Conservation (phyloP, 2,888 invertebrate species). For the Adineta ricciae region DNA sequence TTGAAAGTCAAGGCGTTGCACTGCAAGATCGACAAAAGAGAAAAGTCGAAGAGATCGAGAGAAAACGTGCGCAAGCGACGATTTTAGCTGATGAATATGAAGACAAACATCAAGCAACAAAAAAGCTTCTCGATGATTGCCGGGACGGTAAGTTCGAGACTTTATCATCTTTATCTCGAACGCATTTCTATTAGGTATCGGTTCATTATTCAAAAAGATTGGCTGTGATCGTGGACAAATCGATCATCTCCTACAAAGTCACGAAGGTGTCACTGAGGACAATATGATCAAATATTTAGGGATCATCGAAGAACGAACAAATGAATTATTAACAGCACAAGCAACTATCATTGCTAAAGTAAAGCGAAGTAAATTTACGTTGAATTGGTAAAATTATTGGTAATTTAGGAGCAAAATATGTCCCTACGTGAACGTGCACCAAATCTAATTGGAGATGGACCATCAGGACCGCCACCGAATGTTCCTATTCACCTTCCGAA, state of each 20-base stretch:
- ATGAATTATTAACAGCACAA: constrained; percentile 55
- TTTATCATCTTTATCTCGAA: too few species aligned
- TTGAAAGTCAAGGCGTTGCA: constrained; percentile 41
- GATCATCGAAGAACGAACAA: constrained; percentile 66
- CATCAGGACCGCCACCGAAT: background rate
- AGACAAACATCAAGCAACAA: constrained; percentile 46
- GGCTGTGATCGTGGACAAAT: constrained; percentile 60
- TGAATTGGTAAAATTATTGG: background rate
- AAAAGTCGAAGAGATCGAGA: constrained; percentile 45
- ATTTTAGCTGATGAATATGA: constrained; percentile 44
- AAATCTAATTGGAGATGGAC: constrained; percentile 32
- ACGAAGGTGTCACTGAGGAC: constrained; percentile 62
- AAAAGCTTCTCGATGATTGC: constrained; percentile 49
- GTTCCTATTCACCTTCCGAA: background rate
- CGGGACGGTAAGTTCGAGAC: constrained; percentile 45
- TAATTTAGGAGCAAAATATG: constrained; percentile 25
- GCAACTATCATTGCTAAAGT: constrained; percentile 38
- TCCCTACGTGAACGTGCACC: constrained; percentile 30
- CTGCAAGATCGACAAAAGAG: constrained; percentile 44
- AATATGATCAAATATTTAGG: constrained; percentile 73
- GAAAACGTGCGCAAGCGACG: constrained; percentile 40
- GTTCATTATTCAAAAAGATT: constrained; percentile 56
- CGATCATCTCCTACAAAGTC: constrained; percentile 51
- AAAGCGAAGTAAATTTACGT: background rate
- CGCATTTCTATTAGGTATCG: constrained; percentile 48